These are phyloP conservation scores for Heliornis fulica DNA, from an alignment of 2,113 vertebrate species.

Conservation along the genomic window DNA sequence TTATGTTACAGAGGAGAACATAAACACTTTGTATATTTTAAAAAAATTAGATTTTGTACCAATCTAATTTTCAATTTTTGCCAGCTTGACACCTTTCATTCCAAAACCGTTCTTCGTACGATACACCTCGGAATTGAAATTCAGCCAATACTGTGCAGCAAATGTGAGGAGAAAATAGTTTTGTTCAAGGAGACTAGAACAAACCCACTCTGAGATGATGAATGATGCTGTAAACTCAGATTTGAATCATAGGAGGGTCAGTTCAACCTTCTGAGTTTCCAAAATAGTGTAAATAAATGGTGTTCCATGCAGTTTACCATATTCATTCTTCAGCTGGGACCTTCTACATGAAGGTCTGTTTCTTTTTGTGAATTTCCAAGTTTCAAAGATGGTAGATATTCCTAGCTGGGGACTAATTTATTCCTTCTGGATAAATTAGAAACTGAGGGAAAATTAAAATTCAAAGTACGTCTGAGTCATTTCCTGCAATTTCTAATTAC, in stretches of 20 bases:
- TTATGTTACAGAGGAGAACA: conserved; percentile 3
- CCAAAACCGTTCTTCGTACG: neutral
- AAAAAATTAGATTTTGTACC: conserved; percentile 49
- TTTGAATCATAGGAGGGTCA: conserved; percentile 62
- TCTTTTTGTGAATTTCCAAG: neutral
- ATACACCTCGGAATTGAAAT: conserved; percentile 58
- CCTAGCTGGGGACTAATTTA: neutral
- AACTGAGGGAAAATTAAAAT: neutral
- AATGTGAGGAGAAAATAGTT: conserved; percentile 62
- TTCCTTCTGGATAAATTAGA: neutral
- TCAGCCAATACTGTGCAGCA: conserved; percentile 40
- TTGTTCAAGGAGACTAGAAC: conserved; percentile 59
- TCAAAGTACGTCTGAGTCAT: neutral
- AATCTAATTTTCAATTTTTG: conserved; percentile 61
- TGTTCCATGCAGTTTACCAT: neutral
- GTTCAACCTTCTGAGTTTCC: conserved; percentile 50
- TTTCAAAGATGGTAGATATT: neutral
- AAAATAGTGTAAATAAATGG: conserved; percentile 49
- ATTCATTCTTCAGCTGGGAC: conserved; percentile 22
- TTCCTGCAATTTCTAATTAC: conserved; percentile 6
- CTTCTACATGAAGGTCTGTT: neutral
- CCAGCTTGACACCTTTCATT: conserved; percentile 59
- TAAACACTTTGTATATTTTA: neutral
- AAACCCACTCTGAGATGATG: conserved; percentile 53
- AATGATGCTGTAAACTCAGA: conserved; percentile 58